Evolutionary conservation across 2,797 vertebrate species (phyloP), one percentile per base, ranked within the genome.

Genomic region (Neosilurus mollespiculum): DNA sequence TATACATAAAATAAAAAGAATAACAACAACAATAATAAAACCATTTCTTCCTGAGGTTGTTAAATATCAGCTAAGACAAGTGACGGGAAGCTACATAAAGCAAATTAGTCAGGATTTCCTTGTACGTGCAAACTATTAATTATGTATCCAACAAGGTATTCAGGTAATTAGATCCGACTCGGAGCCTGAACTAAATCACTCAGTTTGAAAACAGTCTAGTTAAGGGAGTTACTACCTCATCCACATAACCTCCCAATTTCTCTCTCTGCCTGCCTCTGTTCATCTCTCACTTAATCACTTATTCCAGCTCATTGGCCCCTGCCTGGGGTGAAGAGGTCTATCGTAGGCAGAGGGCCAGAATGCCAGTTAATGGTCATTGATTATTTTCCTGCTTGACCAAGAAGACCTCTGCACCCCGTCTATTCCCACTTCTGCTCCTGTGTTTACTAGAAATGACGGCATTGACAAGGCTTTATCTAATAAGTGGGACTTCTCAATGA

Each of bases 371-470:
- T 89, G 88, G 81, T 87, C 87, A 91, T 89, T 85, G 87, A 91
- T 89, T 87, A 78, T 84, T 84, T 82, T 84, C 70, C 72, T 85
- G 83, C 84, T 86, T 76, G 73, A 84, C 80, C 78, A 67, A 84
- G 83, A 78, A 77, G 78, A 89, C 87, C 83, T 89, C 86, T 86
- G 85, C 81, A 83, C 79, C 87, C 84, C 69, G 76, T 88, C 85
- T 86, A 85, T 86, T 89, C 85, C 87, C 86, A 87, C 84, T 86
- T 87, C 86, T 88, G 84, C 85, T 87, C 61, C 71, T 62, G 67
- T 85, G 86, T 88, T 90, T 91, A 88, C 90, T 86, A 89, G 90
- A 90, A 90, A 90, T 85, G 84, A 83, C 71, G 81, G 81, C 67
- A 85, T 65, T 83, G 84, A 88, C 87, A 84, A 81, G 80, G 61